Conservation (phyloP, 2,888 invertebrate species). For the Pammene aurita region DNA sequence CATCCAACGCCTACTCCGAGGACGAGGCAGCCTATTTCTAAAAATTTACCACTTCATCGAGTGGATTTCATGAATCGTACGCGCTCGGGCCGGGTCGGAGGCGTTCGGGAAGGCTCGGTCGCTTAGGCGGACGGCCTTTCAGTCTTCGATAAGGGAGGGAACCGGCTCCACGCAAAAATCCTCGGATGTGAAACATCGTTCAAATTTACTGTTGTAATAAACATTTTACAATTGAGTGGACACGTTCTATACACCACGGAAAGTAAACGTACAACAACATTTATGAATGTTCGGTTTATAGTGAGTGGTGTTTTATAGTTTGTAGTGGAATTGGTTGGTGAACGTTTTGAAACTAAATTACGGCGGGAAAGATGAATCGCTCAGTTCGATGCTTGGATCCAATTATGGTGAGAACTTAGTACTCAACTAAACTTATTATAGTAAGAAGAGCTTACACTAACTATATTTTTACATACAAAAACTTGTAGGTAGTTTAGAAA, state of each 20-base stretch:
- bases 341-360: constrained; percentile 63
- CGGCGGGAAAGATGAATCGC: constrained; percentile 67
- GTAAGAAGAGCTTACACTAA: not conserved
- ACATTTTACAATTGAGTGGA: constrained; percentile 47
- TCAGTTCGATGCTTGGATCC: constrained; percentile 63
- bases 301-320: constrained; percentile 60
- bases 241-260: constrained; percentile 20
- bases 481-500: too few species aligned
- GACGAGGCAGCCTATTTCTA: constrained; percentile 72
- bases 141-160: constrained; percentile 61
- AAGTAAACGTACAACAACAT: constrained; percentile 29
- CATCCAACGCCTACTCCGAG: constrained; percentile 62
- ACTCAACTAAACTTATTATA: constrained; percentile 40
- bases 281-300: constrained; percentile 25
- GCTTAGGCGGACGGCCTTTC: constrained; percentile 72
- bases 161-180: constrained; percentile 55
- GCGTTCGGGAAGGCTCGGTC: constrained; percentile 57
- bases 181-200: constrained; percentile 63
- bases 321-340: constrained; percentile 69
- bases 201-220: constrained; percentile 56
- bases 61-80: constrained; percentile 74
- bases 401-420: constrained; percentile 63
- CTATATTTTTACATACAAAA: too few species aligned
- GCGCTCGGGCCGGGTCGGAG: constrained; percentile 52
- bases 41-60: constrained; percentile 82